Evolutionary conservation across 1,140 invertebrate genomes (phyloP).

Genomic region (Ditylenchus dipsaci): DNA sequence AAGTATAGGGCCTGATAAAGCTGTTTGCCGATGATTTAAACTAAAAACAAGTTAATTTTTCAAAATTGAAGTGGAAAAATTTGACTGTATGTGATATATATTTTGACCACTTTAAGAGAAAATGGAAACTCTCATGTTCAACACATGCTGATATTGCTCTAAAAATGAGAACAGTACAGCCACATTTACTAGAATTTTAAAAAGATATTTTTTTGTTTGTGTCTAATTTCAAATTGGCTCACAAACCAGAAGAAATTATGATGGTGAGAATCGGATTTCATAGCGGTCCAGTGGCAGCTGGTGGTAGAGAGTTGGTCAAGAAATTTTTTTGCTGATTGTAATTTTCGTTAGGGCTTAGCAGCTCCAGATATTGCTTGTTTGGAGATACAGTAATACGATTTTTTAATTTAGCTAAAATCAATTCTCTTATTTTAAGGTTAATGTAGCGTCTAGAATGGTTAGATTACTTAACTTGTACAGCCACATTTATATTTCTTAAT

Average conservation of each 20-base stretch:
- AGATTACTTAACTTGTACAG: constrained; percentile 6
- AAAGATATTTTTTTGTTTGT: constrained; percentile 70
- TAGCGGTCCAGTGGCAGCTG: constrained; percentile 78
- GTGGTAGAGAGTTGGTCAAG: constrained; percentile 59
- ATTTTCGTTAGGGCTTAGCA: constrained; percentile 69
- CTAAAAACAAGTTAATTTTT: too few relatives aligned
- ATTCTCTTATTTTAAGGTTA: constrained; percentile 19
- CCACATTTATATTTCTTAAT: neutral
- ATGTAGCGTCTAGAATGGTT: constrained; percentile 57
- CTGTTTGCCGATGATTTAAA: too few relatives aligned
- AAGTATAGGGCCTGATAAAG: too few relatives aligned
- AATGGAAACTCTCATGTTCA: constrained; percentile 68
- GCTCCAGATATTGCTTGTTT: constrained; percentile 86
- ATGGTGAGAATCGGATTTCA: constrained; percentile 91
- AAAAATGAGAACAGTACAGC: constrained; percentile 64
- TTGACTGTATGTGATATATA: too few relatives aligned
- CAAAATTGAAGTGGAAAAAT: too few relatives aligned
- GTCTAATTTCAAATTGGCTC: constrained; percentile 79
- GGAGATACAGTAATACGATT: constrained; percentile 60
- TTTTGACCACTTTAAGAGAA: constrained; percentile 60
- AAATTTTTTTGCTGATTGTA: neutral
- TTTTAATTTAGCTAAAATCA: too few relatives aligned
- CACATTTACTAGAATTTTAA: too few relatives aligned
- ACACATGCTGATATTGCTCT: constrained; percentile 75
- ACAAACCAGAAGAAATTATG: constrained; percentile 77